Evolutionary conservation across 2,113 vertebrate genomes (phyloP), one percentile per base, ranked within the genome.

Genomic region (Epinephelus lanceolatus): DNA sequence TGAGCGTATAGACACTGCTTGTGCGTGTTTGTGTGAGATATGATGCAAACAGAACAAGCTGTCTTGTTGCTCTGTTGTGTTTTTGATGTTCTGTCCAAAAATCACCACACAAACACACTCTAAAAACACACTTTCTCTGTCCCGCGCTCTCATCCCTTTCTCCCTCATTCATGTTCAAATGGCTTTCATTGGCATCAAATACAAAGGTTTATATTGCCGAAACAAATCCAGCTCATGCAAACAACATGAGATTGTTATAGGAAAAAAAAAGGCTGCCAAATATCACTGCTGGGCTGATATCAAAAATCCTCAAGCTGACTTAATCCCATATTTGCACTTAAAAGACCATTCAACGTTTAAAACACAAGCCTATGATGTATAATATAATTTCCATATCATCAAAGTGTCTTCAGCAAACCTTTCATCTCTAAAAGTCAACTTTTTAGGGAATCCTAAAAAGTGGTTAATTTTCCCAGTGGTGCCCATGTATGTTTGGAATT

Each of bases 41-140:
- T 88, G 89, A 93, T 91, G 89, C 89, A 93, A 93, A 91, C 83
- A 91, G 82, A 92, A 93, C 86, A 88, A 84, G 88, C 91, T 93
- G 89, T 91, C 91, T 90, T 78, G 65, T 83, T 90, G 90, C 86
- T 84, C 73, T 73, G 85, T 89, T 56, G 52, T 88, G 85, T 89
- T 92, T 93, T 91, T 93, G 91, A 93, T 92, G 90, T 94, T 86
- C 90, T 80, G 79, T 93, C 90, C 92, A 91, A 94, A 90, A 90
- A 91, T 85, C 81, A 78, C 60, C 80, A 71, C 88, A 87, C 79
- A 90, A 79, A 90, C 85, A 77, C 80, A 79, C 71, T 79, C 45
- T 40, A 84, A 84, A 71, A 84, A 73, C 69, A 70, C 91, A 84
- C 87, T 80, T 67, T 84, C 56, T 78, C 80, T 89, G 78, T 78